A percentile compares a stretch with the other conserved stretches of the same genome.
phyloP scores from a whole-genome alignment of 1,140 invertebrate genomes.

The Papilio polyxenes region DNA sequence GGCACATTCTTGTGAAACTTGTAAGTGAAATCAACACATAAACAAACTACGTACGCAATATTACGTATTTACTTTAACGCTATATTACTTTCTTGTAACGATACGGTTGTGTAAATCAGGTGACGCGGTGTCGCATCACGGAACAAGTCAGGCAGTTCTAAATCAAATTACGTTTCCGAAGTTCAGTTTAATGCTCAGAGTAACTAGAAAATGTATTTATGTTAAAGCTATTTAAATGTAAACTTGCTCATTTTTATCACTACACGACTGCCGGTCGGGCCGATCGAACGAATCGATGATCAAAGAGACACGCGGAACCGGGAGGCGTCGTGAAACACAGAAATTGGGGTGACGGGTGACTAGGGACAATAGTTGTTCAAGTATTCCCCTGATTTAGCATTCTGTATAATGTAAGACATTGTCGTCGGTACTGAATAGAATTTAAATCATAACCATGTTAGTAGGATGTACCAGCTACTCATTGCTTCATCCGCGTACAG shows the following conservation, averaged over 20 bases:
- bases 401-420: too few relatives aligned
- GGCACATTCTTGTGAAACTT: not conserved
- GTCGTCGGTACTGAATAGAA: too few relatives aligned
- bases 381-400: too few relatives aligned
- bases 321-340: too few relatives aligned
- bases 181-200: not conserved
- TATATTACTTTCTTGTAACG: not conserved
- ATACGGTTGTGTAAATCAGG: not conserved
- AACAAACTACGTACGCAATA: not conserved
- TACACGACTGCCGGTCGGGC: too few relatives aligned
- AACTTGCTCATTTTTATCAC: not conserved
- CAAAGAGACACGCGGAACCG: too few relatives aligned
- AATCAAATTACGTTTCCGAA: not conserved
- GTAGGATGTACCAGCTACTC: too few relatives aligned
- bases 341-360: too few relatives aligned
- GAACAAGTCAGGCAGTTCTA: not conserved
- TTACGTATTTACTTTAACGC: not conserved
- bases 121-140: conserved; percentile 1
- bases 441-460: too few relatives aligned
- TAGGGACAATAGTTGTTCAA: too few relatives aligned
- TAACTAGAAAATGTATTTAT: not conserved
- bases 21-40: conserved; percentile 9
- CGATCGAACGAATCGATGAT: too few relatives aligned
- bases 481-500: too few relatives aligned
- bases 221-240: not conserved